Evolutionary conservation across 2,888 invertebrate genomes (phyloP).

Genomic region (Aethes cnicana): DNA sequence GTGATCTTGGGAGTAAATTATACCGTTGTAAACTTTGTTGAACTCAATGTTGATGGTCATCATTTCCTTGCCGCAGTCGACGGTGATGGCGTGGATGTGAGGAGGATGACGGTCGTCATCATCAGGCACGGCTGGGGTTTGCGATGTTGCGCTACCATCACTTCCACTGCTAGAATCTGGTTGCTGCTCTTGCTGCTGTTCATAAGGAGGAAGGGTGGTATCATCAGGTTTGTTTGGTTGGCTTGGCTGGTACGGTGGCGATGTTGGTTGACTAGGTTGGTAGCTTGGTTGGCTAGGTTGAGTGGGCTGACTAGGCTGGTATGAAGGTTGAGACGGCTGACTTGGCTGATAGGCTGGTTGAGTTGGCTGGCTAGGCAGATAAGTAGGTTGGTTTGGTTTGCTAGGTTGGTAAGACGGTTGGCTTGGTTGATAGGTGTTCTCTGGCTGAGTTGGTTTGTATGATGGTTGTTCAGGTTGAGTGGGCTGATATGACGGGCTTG

Average conservation of each 20-base stretch:
- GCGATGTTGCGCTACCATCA: conserved; percentile 35
- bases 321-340: conserved; percentile 29
- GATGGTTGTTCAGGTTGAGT: conserved; percentile 40
- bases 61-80: conserved; percentile 90
- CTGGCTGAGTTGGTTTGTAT: conserved; percentile 40
- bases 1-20: conserved; percentile 91
- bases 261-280: conserved; percentile 38
- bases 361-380: conserved; percentile 44
- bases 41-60: conserved; percentile 92
- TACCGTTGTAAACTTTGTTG: conserved; percentile 88
- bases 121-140: conserved; percentile 47
- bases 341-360: conserved; percentile 39
- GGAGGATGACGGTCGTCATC: conserved; percentile 88
- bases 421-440: conserved; percentile 41
- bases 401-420: conserved; percentile 36
- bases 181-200: conserved; percentile 37
- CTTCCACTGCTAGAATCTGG: conserved; percentile 37
- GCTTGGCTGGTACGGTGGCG: conserved; percentile 41
- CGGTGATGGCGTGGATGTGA: conserved; percentile 88
- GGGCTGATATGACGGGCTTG: conserved; percentile 39
- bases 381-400: conserved; percentile 45
- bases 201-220: conserved; percentile 35
- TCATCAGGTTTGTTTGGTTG: conserved; percentile 40
- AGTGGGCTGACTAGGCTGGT: conserved; percentile 38
- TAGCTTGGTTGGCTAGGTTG: conserved; percentile 45